Percentiles rank a stretch among this genome's conserved stretches.
These are phyloP conservation scores for Idris sp. DNA, from an alignment of 1,140 invertebrate genomes.

Conservation along the genomic window DNA sequence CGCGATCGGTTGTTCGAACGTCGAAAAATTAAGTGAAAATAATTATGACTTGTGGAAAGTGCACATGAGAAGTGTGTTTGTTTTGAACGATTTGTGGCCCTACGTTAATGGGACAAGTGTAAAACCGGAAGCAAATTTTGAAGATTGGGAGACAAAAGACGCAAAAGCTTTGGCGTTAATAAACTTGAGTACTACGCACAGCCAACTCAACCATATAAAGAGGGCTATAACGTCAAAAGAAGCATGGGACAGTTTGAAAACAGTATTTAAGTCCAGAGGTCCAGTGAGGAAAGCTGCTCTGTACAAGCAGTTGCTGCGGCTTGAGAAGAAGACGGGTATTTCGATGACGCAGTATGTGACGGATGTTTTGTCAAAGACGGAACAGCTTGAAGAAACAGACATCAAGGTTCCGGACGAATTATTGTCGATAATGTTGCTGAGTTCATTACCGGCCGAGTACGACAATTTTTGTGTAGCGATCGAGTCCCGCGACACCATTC, in stretches of 20 bases:
- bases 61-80: conserved; percentile 48
- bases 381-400: conserved; percentile 35
- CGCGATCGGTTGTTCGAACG: conserved; percentile 33
- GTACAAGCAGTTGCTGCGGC: conserved; percentile 27
- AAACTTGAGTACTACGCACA: conserved; percentile 16
- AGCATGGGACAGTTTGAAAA: conserved; percentile 25
- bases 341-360: conserved; percentile 31
- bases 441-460: conserved; percentile 16
- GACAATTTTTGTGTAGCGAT: conserved; percentile 32
- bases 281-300: conserved; percentile 29
- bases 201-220: conserved; percentile 34
- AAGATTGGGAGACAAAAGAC: conserved; percentile 28
- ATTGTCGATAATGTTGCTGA: conserved; percentile 37
- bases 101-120: conserved; percentile 20
- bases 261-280: conserved; percentile 15
- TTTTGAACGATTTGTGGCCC: conserved; percentile 35
- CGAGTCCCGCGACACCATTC: conserved; percentile 17
- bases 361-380: conserved; percentile 24
- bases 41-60: conserved; percentile 54
- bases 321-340: conserved; percentile 10
- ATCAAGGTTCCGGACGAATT: conserved; percentile 18
- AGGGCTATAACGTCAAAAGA: conserved; percentile 21
- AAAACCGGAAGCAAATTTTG: conserved; percentile 14
- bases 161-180: conserved; percentile 35
- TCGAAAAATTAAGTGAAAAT: conserved; percentile 28